Base-by-base conservation (phyloP, 2,113 vertebrate genomes). In the Tringa solitaria region DNA sequence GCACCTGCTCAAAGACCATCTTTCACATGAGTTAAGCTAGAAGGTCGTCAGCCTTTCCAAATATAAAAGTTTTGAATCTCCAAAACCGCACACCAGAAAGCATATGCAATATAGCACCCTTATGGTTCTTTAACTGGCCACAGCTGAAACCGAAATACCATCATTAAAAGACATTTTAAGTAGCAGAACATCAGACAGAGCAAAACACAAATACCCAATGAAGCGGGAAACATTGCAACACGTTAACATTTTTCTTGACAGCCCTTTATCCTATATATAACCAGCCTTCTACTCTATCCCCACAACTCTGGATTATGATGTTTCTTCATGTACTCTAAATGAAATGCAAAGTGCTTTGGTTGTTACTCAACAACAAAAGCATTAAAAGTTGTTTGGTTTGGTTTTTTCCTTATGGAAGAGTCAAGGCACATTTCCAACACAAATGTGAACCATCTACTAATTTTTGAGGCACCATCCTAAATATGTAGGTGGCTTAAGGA, bases 351-450 rank as follows among this genome's bases (percentile, higher is more conserved):
- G n/a, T 43, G 53, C 19, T 84, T 87, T 72, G 16, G 35, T 79
- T 76, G 59, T 79, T 89, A 87, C 61, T 82, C 73, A 91, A 79
- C 59, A 79, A 73, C 26, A 69, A 35, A 77, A 81, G 54, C 12
- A 23, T 41, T 46, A 61, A 72, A 90, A 86, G 37, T 39, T 67
- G 37, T 30, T 90, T 64, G 35, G 20, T 75, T 75, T 57, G 35
- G 30, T 61, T 48, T 63, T 43, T 28, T 9, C 50, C 50, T 89
- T 57, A 72, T 3, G 50, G 32, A 82, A 48, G 56, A 92, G 24
- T 60, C 27, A 43, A 83, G 35, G 91, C 77, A 85, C 32, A 33
- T 32, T 87, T 91, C 81, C 84, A 94, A 94, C 24, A 82, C 33
- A 82, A 86, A 53, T 43, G 37, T 46, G 43, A 93, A 30, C 56